Conservation (phyloP, 2,113 vertebrate species). For the Vireo altiloquus region DNA sequence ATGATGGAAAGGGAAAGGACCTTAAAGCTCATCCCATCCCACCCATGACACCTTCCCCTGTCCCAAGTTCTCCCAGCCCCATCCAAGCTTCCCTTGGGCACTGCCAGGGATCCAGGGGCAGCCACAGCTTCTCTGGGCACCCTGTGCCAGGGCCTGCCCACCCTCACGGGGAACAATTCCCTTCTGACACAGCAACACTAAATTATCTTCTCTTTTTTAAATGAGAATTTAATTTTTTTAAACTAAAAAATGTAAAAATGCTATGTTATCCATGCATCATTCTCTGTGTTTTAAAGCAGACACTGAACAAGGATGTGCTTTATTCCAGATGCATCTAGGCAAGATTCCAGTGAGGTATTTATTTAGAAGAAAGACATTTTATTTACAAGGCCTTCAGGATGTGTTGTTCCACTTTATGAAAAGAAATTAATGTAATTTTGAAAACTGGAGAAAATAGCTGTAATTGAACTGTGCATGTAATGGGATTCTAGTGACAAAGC, state of each 20-base stretch:
- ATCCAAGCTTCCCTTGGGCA: background rate
- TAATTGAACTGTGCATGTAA: background rate
- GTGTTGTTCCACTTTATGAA: background rate
- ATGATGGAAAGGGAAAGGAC: background rate
- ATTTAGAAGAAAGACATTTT: background rate
- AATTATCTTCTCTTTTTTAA: background rate
- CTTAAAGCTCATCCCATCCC: background rate
- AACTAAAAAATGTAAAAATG: background rate
- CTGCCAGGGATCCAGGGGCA: background rate
- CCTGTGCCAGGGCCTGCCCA: background rate
- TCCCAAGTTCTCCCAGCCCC: background rate
- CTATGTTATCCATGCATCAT: fast-evolving
- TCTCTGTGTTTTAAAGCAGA: background rate
- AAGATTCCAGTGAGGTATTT: background rate
- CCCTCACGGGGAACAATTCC: background rate
- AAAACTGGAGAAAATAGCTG: background rate
- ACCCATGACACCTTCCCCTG: background rate
- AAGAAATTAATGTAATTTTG: background rate
- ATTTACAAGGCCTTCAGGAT: background rate
- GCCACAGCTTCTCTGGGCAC: background rate
- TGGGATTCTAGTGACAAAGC: background rate
- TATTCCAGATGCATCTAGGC: background rate
- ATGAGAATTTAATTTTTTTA: no score
- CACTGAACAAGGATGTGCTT: background rate
- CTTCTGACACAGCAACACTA: background rate